Percentiles rank a stretch among this genome's conserved stretches.
phyloP scores from a whole-genome alignment of 2,888 invertebrate genomes.

The Caenorhabditis sp. region DNA sequence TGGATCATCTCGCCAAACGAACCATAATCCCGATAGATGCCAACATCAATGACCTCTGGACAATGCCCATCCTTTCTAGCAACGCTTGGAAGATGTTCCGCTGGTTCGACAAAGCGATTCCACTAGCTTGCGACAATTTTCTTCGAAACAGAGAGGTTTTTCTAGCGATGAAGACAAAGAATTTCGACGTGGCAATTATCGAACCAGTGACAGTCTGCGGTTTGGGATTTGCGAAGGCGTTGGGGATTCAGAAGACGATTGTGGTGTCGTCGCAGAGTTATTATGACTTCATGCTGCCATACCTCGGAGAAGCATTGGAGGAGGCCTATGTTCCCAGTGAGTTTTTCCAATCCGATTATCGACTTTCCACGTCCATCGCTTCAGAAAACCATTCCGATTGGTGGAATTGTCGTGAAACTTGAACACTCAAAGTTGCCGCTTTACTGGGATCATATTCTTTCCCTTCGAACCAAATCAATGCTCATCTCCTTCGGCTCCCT shows the following conservation, averaged over 20 bases:
- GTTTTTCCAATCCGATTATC: slow-evolving; percentile 59
- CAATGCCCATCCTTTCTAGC: slow-evolving; percentile 15
- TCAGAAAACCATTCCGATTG: slow-evolving; percentile 64
- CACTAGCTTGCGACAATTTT: slow-evolving; percentile 31
- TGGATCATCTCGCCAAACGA: slow-evolving; percentile 32
- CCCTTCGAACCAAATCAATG: slow-evolving; percentile 15
- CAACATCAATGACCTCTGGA: slow-evolving; percentile 29
- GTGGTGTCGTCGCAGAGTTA: slow-evolving; percentile 35
- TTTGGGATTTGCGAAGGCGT: slow-evolving; percentile 27
- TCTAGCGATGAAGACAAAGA: neutral
- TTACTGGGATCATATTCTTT: slow-evolving; percentile 22
- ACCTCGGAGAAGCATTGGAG: slow-evolving; percentile 42
- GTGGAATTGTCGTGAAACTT: slow-evolving; percentile 48
- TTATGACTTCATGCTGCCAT: slow-evolving; percentile 42
- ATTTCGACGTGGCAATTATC: slow-evolving; percentile 44
- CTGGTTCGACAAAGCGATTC: slow-evolving; percentile 30
- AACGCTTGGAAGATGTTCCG: slow-evolving; percentile 30
- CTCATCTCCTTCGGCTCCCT: slow-evolving; percentile 57
- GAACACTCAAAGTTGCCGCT: slow-evolving; percentile 16
- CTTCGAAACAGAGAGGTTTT: slow-evolving; percentile 19
- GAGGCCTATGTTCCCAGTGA: slow-evolving; percentile 38
- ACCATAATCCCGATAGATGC: slow-evolving; percentile 1
- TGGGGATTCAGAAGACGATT: slow-evolving; percentile 51
- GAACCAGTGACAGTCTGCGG: slow-evolving; percentile 47
- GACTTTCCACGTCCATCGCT: slow-evolving; percentile 63